Evolutionary conservation across 2,797 vertebrate species (phyloP), one percentile per base, ranked within the genome.

Genomic region (Protosalanx chinensis): DNA sequence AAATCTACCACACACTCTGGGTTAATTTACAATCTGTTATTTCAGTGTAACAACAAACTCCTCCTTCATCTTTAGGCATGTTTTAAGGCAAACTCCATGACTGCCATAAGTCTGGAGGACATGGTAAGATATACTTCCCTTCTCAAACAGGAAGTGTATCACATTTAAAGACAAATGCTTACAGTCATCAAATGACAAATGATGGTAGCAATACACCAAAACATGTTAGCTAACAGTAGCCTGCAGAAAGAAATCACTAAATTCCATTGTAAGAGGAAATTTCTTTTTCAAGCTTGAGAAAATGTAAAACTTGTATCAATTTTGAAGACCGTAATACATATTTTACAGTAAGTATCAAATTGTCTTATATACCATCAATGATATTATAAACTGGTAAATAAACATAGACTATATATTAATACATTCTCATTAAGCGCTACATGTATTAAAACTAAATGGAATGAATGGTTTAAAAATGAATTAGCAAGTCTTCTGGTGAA

Each of bases 341-440:
- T 41, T 18, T 32, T 67, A 67, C 65, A 56, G 53, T 53, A 53
- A 4, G 29, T 67, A 64, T 33, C 62, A 64, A 64, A 64, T 33
- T 12, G 6, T 10, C 35, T 23, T 67, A 78, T 85, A 85, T 83
- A 49, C 78, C 71, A 83, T 68, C 78, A 83, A 73, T 80, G 76
- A 87, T 72, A 77, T 68, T 88, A 83, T 86, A 90, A 90, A 90
- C 81, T 0, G 64, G 79, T 85, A 82, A 81, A 83, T 81, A 87
- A 81, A 88, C 85, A 85, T 37, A 75, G 60, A 81, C 71, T 75
- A 67, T 67, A 83, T 79, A 81, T 74, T 87, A 88, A 87, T 80
- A 82, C 76, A 87, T 78, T 72, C 75, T 73, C 73, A 81, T 84
- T 67, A 81, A 84, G 62, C 70, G 71, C 82, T 46, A 68, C 35